Percentiles rank a stretch among this genome's conserved stretches.
Conservation (phyloP, 1,140 invertebrate species). For the Trichonephila inaurata region DNA sequence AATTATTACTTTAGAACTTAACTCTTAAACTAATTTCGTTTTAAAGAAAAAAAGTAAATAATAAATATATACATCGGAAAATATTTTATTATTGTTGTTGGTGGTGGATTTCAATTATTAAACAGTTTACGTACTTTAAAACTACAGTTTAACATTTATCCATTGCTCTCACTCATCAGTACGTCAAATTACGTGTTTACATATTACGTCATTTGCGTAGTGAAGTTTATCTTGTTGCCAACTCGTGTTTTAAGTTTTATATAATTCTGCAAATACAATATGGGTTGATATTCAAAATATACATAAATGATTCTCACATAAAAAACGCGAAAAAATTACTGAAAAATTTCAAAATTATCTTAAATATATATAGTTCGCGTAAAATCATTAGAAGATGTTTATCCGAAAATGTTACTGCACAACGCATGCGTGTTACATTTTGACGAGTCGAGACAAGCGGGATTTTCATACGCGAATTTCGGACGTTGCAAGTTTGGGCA, state of each 20-base stretch:
- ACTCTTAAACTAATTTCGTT: too few relatives aligned
- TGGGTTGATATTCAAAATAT: neutral
- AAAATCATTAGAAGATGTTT: too few relatives aligned
- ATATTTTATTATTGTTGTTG: too few relatives aligned
- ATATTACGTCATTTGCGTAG: conserved; percentile 18
- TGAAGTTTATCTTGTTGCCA: neutral
- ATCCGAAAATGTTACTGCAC: too few relatives aligned
- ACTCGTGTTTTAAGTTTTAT: neutral
- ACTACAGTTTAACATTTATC: neutral
- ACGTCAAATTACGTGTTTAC: conserved; percentile 52
- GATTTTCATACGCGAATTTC: neutral
- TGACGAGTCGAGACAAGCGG: neutral
- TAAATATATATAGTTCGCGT: neutral
- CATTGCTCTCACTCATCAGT: neutral
- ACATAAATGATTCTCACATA: neutral
- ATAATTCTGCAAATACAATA: neutral
- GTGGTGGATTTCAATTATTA: neutral
- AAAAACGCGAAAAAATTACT: too few relatives aligned
- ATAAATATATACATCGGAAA: too few relatives aligned
- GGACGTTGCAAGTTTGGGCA: too few relatives aligned
- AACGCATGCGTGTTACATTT: neutral
- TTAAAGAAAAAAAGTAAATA: too few relatives aligned
- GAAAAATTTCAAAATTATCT: too few relatives aligned
- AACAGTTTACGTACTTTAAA: neutral
- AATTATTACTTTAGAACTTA: too few relatives aligned